Evolutionary conservation across 1,140 invertebrate genomes (phyloP), one percentile per base, ranked within the genome.

Genomic region (Aricia agestis): DNA sequence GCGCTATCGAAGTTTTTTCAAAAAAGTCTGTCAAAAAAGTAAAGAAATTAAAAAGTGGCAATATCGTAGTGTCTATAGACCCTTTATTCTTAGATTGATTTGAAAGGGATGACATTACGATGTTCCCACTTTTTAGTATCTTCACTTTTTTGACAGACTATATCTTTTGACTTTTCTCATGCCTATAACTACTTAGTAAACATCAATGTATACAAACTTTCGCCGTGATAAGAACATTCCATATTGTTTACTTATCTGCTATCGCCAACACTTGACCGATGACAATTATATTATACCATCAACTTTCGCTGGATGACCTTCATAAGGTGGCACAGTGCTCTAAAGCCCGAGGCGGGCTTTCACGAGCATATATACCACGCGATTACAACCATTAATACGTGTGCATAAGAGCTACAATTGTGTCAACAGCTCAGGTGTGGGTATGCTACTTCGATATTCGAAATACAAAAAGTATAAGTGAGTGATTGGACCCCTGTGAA

Each of bases 241-340:
- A 52, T 52, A 52, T 52, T 52, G 45, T 52, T 52, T 52, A 52
- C 45, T 13, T 52, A 52, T 52, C 45, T 11, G 11, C 45, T 15
- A 52, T 36, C 58, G 15, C 75, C 73, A 77, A 78, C 80, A 82
- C 82, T 82, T 84, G 80, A 80, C 82, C 76, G 72, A 52, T 25
- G 19, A 63, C 59, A 63, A 63, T 63, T 63, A 63, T 19, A 63
- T 63, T 63, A 63, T 19, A 63, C 59, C 59, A 63, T 63, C 32
- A 74, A 84, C 82, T 84, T 82, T 84, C 82, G 81, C 82, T 81
- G 73, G 63, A 68, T 79, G 82, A 78, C 82, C 82, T 84, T 82
- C 82, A 80, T 83, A 68, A 71, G 66, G 74, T 70, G 67, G 73
- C 77, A 75, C 79, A 78, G 74, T 82, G 76, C 45, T 72, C 79